These are phyloP conservation scores for Pseudoatta argentina DNA, from an alignment of 1,140 invertebrate genomes.

Conservation along the genomic window DNA sequence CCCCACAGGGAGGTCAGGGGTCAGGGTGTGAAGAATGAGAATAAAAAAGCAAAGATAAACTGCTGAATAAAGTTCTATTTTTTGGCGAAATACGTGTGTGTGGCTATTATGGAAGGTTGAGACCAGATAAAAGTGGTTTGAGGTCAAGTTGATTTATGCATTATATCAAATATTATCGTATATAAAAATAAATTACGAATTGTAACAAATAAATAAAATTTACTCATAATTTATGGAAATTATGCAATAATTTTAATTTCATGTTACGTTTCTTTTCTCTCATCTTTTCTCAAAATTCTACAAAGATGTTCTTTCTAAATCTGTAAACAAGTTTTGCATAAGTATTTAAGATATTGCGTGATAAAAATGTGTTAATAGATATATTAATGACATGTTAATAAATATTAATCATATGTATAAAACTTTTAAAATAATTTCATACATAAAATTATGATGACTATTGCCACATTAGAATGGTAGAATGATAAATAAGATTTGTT, in stretches of 20 bases:
- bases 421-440: neutral
- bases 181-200: neutral
- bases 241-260: neutral
- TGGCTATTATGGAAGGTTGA: constrained; percentile 23
- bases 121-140: constrained; percentile 19
- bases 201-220: neutral
- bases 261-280: neutral
- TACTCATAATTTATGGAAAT: neutral
- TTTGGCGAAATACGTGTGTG: constrained; percentile 26
- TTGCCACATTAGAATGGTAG: neutral
- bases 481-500: neutral
- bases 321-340: neutral
- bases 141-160: constrained; percentile 20
- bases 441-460: constrained; percentile 5
- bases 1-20: constrained; percentile 14
- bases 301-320: neutral
- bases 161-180: neutral
- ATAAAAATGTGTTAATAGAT: neutral
- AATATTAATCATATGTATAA: neutral
- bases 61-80: constrained; percentile 48
- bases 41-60: constrained; percentile 39
- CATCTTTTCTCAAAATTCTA: neutral
- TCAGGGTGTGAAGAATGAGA: constrained; percentile 37
- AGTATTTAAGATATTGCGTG: neutral
- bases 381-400: neutral